phyloP scores from a whole-genome alignment of 2,113 vertebrate genomes.

The Centrocercus urophasianus region DNA sequence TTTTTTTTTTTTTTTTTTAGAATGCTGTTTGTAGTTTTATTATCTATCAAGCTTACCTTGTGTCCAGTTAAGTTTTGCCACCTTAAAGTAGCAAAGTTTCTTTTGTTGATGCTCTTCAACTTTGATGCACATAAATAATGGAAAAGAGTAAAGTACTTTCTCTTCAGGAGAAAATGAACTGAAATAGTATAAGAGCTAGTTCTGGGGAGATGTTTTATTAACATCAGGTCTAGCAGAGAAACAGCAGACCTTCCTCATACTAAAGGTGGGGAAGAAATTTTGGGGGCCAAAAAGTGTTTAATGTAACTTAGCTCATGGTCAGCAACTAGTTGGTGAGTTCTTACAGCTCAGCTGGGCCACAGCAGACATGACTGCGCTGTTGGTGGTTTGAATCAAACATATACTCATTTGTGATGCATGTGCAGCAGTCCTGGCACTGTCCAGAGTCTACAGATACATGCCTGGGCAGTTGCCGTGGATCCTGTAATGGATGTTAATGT shows the following conservation, averaged over 20 bases:
- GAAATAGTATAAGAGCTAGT: not conserved
- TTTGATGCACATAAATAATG: not conserved
- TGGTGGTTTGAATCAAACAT: not conserved
- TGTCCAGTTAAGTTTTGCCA: not conserved
- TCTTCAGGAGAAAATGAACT: not conserved
- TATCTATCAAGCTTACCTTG: accelerated
- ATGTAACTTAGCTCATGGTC: not conserved
- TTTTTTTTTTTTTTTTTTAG: not conserved
- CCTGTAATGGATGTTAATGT: not conserved
- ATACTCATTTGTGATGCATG: not conserved
- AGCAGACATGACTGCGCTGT: not conserved
- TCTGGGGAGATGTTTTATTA: not conserved
- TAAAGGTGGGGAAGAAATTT: not conserved
- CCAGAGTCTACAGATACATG: not conserved
- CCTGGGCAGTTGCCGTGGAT: constrained; percentile 15
- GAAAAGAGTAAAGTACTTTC: not conserved
- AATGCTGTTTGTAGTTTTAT: not conserved
- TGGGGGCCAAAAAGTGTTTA: not conserved
- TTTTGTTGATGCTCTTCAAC: not conserved
- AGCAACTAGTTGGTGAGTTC: not conserved
- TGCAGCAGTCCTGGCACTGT: not conserved
- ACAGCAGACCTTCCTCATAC: not conserved
- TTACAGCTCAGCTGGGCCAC: accelerated
- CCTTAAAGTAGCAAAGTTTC: not conserved
- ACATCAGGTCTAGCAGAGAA: not conserved